These are phyloP conservation scores for Chlorodrepanis virens DNA, from an alignment of 2,113 vertebrate genomes.

Conservation along the genomic window DNA sequence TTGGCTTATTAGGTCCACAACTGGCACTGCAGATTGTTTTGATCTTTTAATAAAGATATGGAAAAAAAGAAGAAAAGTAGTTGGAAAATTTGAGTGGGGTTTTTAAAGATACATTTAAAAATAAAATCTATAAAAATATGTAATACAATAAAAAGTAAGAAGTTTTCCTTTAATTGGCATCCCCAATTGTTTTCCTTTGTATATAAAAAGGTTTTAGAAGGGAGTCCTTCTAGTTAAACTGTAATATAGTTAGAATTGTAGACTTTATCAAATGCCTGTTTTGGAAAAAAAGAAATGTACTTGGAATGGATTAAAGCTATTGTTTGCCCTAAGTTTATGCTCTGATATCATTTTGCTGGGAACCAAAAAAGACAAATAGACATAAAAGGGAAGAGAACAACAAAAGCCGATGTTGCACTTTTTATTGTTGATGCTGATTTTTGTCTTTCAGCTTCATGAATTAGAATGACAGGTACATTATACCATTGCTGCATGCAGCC, in stretches of 20 bases:
- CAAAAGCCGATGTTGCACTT: not conserved
- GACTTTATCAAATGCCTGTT: not conserved
- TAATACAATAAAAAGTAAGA: not conserved
- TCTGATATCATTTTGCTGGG: not conserved
- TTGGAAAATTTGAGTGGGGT: not conserved
- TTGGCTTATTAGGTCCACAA: not conserved
- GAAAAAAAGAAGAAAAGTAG: not conserved
- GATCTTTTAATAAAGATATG: not conserved
- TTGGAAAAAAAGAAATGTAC: not conserved
- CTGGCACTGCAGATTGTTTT: not conserved
- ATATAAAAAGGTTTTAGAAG: not conserved
- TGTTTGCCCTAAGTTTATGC: not conserved
- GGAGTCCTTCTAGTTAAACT: not conserved
- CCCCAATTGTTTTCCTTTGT: not conserved
- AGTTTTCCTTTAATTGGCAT: not conserved
- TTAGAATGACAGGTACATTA: not conserved
- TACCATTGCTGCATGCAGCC: not conserved
- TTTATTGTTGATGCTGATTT: not conserved
- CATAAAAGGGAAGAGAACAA: not conserved
- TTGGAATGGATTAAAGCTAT: not conserved
- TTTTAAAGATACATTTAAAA: not conserved
- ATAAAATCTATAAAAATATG: not conserved
- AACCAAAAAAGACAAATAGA: not conserved
- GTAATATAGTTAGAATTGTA: not conserved
- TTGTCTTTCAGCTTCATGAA: not conserved